Evolutionary conservation across 2,888 invertebrate species (phyloP), one percentile per base, ranked within the genome.

Genomic region (Rhogogaster chlorosoma): DNA sequence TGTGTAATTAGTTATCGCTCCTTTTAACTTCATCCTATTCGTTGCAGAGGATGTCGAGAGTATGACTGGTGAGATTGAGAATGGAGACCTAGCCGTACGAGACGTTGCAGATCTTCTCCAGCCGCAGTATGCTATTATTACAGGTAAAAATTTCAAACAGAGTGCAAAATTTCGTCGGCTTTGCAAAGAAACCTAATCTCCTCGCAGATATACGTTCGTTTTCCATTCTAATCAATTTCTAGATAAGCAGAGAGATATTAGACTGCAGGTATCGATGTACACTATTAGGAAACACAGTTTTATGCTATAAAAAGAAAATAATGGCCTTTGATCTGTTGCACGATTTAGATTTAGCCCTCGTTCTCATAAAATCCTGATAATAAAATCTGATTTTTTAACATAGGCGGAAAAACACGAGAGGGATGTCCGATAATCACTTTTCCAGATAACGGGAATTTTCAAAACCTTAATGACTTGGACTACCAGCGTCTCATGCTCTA

Each of bases 361-460:
- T 22, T 67, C 15, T 1, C 12, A 12, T 45, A 15, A 45, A 45
- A 45, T 15, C 2, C 29, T 67, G 29, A 9, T 36, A 32, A 26
- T 75, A 18, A 26, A 1, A 45, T 45, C 15, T 26, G 15, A 45
- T 75, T 26, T 26, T 45, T 2, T 7, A 64, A 26, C 38, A 1
- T 26, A 96, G 96, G 99, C 88, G 98, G 99, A 45, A 97, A 98
- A 94, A 98, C 98, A n/a, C 95, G 95, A 90, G 98, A 98, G 94
- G 98, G 99, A 90, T 97, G 98, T 90, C 98, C 99, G 26, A 96
- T 99, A 90, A 96, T 99, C 92, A 98, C 98, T 88, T 99, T 99
- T 94, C 99, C 99, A 64, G 99, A 99, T 94, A 96, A 97, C 94
- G 97, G 97, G 92, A 97, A 97, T 94, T 98, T 98, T 93, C 96